Conservation (phyloP, 2,797 vertebrate species). For the Tamandua tetradactyla region DNA sequence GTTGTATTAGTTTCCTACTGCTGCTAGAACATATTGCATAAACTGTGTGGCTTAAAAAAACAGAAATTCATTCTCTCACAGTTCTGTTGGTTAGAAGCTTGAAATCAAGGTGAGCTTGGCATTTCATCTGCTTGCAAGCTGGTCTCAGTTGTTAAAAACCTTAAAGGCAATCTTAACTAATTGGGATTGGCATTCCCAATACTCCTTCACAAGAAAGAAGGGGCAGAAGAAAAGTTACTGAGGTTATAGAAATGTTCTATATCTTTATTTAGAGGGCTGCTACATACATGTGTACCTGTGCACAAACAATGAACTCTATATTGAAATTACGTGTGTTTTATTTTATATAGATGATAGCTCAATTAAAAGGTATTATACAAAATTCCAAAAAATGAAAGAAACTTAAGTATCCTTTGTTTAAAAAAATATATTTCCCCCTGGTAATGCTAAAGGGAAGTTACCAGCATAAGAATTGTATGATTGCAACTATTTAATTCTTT, state of each 20-base stretch:
- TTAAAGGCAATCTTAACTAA: too few species aligned
- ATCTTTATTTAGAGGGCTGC: background rate
- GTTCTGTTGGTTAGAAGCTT: too few species aligned
- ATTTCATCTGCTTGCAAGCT: too few species aligned
- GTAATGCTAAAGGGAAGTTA: background rate
- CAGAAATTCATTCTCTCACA: too few species aligned
- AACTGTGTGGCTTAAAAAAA: too few species aligned
- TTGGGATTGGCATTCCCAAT: too few species aligned
- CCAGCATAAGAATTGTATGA: background rate
- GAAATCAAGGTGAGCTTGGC: too few species aligned
- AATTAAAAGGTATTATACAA: background rate
- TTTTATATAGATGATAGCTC: background rate
- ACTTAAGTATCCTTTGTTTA: background rate
- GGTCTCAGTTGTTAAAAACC: too few species aligned
- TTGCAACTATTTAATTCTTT: conserved; percentile 16
- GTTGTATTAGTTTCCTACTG: too few species aligned
- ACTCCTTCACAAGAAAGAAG: too few species aligned
- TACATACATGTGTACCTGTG: background rate
- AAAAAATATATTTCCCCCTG: background rate
- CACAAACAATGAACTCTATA: background rate
- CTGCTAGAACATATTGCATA: too few species aligned
- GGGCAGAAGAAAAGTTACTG: background rate
- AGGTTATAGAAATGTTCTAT: background rate
- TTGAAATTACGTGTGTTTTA: background rate
- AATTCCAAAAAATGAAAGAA: background rate